Evolutionary conservation across 1,140 invertebrate genomes (phyloP).

Genomic region (Liolophura sinensis): DNA sequence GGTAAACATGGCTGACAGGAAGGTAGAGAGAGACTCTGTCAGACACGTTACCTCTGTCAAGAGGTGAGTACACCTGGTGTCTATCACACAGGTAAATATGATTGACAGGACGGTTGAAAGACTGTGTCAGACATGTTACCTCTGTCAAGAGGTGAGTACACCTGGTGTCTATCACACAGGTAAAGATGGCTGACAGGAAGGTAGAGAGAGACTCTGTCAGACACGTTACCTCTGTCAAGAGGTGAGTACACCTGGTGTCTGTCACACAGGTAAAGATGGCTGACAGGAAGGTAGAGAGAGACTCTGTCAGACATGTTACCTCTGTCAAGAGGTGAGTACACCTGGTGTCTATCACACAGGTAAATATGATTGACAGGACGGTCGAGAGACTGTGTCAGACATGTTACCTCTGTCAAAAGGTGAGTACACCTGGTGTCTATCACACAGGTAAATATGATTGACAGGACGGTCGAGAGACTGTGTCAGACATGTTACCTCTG

Average conservation of each 20-base stretch:
- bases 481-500: conserved; percentile 69
- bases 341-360: too few relatives aligned
- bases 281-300: too few relatives aligned
- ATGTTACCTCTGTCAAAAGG: conserved; percentile 62
- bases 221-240: conserved; percentile 64
- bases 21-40: conserved; percentile 77
- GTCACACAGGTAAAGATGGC: too few relatives aligned
- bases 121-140: conserved; percentile 72
- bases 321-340: conserved; percentile 49
- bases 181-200: too few relatives aligned
- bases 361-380: too few relatives aligned
- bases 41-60: conserved; percentile 65
- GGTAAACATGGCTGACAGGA: too few relatives aligned
- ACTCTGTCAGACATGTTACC: conserved; percentile 72
- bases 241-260: conserved; percentile 26
- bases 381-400: conserved; percentile 77
- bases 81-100: too few relatives aligned
- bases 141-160: conserved; percentile 49
- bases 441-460: too few relatives aligned
- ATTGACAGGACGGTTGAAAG: too few relatives aligned
- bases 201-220: conserved; percentile 77
- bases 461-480: too few relatives aligned
- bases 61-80: conserved; percentile 34
- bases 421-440: conserved; percentile 10
- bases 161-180: too few relatives aligned